Evolutionary conservation across 2,888 invertebrate species (phyloP).

Genomic region (Drosophila glabriapex): DNA sequence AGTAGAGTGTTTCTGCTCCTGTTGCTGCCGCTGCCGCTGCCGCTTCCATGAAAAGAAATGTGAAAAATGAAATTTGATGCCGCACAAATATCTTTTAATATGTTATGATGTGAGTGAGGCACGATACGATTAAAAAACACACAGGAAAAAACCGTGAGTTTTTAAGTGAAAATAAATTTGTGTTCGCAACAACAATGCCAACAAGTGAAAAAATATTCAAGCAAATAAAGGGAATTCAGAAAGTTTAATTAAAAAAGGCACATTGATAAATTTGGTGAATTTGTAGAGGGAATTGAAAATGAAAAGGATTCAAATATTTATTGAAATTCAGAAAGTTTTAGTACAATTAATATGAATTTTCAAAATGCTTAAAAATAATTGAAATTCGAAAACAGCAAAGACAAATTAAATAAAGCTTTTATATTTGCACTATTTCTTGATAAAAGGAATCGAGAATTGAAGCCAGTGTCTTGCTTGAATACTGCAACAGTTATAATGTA

Average conservation of each 20-base stretch:
- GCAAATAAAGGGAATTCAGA: background rate
- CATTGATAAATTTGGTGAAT: background rate
- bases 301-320: background rate
- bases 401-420: background rate
- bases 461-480: background rate
- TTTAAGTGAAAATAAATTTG: background rate
- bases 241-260: background rate
- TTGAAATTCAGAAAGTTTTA: background rate
- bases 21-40: slow-evolving; percentile 10
- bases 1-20: slow-evolving; percentile 23
- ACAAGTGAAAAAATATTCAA: background rate
- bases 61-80: slow-evolving; percentile 63
- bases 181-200: background rate
- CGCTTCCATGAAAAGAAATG: slow-evolving; percentile 28
- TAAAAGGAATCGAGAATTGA: background rate
- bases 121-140: background rate
- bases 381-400: background rate
- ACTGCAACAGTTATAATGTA: background rate
- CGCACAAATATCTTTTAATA: slow-evolving; percentile 64
- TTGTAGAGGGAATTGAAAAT: background rate
- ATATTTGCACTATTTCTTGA: background rate
- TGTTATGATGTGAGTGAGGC: background rate
- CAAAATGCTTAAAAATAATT: background rate
- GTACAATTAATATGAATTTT: background rate
- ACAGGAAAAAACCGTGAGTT: background rate